Evolutionary conservation across 1,140 invertebrate genomes (phyloP).

Genomic region (Harpegnathos saltator): DNA sequence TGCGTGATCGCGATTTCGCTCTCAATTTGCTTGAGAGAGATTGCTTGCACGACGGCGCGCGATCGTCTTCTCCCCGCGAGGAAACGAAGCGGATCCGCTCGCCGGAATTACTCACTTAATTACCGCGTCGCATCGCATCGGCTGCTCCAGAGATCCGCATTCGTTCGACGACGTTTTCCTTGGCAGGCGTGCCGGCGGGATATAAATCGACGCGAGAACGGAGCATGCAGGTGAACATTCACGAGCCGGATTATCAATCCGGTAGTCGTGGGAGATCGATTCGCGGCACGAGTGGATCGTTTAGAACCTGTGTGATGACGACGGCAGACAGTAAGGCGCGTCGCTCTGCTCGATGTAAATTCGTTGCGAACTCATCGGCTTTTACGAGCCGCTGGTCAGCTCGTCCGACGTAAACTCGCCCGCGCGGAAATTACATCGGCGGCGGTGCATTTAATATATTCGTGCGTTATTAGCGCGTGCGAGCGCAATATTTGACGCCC

Average conservation of each 20-base stretch:
- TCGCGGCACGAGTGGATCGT: conserved; percentile 61
- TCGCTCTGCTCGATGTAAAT: conserved; percentile 54
- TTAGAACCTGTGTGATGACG: conserved; percentile 57
- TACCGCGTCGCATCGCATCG: no score
- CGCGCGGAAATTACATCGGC: conserved; percentile 35
- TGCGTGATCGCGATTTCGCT: no score
- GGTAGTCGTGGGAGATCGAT: conserved; percentile 40
- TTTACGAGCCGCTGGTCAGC: conserved; percentile 54
- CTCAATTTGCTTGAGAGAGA: no score
- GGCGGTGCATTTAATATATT: conserved; percentile 55
- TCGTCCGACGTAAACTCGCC: conserved; percentile 1
- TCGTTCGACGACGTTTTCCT: neutral
- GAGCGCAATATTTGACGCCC: conserved; percentile 30
- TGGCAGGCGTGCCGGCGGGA: neutral
- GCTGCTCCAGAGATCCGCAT: neutral
- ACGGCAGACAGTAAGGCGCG: conserved; percentile 61
- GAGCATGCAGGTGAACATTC: conserved; percentile 40
- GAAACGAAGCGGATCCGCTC: no score
- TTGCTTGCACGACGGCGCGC: no score
- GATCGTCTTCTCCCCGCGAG: no score
- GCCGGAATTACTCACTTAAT: no score
- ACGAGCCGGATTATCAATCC: conserved; percentile 67
- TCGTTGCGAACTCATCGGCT: conserved; percentile 64
- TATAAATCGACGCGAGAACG: conserved; percentile 55
- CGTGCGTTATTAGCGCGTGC: neutral